These are phyloP conservation scores for Eilema sororculum DNA, from an alignment of 2,888 invertebrate species.

Conservation along the genomic window DNA sequence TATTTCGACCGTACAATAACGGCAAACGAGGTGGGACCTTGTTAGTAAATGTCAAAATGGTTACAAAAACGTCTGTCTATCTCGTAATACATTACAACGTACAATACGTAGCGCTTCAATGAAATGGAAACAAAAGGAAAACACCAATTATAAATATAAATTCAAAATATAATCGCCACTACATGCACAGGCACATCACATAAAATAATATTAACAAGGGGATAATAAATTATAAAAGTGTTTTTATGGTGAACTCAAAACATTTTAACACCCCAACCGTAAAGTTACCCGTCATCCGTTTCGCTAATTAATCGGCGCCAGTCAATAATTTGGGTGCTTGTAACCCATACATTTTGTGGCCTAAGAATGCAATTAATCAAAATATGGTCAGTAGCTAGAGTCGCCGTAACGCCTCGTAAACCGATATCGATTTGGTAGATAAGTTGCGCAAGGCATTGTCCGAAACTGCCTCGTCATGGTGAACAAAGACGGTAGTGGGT, in stretches of 20 bases:
- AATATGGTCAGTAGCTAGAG: constrained; percentile 85
- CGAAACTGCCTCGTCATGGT: constrained; percentile 78
- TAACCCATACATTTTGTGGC: constrained; percentile 66
- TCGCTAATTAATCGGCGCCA: constrained; percentile 85
- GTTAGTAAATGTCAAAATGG: constrained; percentile 85
- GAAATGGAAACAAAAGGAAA: constrained; percentile 40
- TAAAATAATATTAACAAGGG: constrained; percentile 57
- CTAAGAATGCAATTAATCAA: constrained; percentile 85
- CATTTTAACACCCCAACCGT: constrained; percentile 70
- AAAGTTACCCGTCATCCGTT: constrained; percentile 75
- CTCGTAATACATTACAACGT: constrained; percentile 34
- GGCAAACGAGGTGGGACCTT: constrained; percentile 77
- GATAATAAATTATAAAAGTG: constrained; percentile 64
- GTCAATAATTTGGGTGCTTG: constrained; percentile 71
- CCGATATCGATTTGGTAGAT: constrained; percentile 86
- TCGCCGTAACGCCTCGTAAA: constrained; percentile 85
- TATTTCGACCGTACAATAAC: constrained; percentile 79
- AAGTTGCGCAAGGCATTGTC: constrained; percentile 86
- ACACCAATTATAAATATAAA: constrained; percentile 26
- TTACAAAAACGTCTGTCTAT: constrained; percentile 59
- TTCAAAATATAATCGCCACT: constrained; percentile 42
- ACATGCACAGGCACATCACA: constrained; percentile 41
- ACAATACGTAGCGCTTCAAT: constrained; percentile 27
- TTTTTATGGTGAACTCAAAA: constrained; percentile 67
- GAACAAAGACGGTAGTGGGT: constrained; percentile 86